Conservation (phyloP, 2,797 vertebrate genomes). For the Neomorphus geoffroyi region DNA sequence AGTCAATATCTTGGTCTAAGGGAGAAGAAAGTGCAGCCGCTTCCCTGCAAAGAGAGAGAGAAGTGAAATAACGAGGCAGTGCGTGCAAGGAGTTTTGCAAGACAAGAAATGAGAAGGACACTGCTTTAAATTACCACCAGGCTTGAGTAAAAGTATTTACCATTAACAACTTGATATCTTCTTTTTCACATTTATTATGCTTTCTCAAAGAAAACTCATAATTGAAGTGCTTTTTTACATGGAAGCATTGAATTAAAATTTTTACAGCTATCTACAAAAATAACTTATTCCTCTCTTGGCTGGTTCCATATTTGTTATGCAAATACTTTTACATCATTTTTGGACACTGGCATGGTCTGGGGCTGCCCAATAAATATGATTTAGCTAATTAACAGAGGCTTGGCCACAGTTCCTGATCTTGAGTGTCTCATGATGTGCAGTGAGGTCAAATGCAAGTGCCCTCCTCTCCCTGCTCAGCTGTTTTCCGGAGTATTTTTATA, state of each 20-base stretch:
- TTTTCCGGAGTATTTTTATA: background rate
- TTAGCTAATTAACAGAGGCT: background rate
- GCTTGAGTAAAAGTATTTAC: background rate
- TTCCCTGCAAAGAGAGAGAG: background rate
- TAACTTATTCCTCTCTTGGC: background rate
- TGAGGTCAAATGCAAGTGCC: accelerated
- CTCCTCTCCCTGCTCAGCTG: background rate
- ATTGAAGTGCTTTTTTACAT: background rate
- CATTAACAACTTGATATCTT: background rate
- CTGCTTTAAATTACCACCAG: background rate
- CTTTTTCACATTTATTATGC: background rate
- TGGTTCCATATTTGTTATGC: constrained; percentile 26
- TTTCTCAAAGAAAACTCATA: background rate
- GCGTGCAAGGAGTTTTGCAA: background rate
- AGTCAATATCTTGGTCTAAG: background rate
- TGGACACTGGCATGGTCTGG: background rate
- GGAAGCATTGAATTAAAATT: background rate
- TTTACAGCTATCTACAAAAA: background rate
- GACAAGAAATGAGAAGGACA: background rate
- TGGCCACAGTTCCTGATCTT: background rate
- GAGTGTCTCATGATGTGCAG: accelerated
- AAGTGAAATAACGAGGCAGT: background rate
- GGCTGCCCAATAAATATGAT: background rate
- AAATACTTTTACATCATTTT: background rate
- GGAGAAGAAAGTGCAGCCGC: background rate